Evolutionary conservation across 2,888 invertebrate genomes (phyloP).

Genomic region (Conomelus anceps): DNA sequence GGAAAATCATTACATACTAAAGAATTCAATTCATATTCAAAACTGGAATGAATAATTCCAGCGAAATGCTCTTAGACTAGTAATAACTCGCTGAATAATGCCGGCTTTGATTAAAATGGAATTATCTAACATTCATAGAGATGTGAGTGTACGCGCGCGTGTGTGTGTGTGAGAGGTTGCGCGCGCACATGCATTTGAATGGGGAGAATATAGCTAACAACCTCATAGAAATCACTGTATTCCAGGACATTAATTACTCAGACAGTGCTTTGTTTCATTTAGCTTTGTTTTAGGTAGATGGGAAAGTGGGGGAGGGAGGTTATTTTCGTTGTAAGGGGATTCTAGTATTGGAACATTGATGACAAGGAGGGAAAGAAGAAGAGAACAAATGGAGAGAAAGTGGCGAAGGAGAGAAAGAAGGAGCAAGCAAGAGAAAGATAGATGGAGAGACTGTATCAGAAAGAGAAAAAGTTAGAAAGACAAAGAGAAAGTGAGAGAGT

Average conservation of each 20-base stretch:
- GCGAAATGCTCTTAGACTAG: neutral
- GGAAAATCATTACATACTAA: neutral
- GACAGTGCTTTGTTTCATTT: neutral
- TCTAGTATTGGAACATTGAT: neutral
- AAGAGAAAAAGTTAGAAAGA: neutral
- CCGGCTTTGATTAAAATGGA: neutral
- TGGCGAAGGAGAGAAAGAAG: too few species aligned
- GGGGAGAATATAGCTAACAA: neutral
- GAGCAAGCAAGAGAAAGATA: neutral
- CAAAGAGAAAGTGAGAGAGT: neutral
- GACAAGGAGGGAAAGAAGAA: neutral
- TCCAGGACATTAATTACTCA: neutral
- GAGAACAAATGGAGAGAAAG: too few species aligned
- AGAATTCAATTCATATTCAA: neutral
- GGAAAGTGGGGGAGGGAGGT: neutral
- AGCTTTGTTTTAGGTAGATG: neutral
- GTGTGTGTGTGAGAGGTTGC: neutral
- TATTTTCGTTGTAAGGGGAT: neutral
- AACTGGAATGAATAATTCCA: neutral
- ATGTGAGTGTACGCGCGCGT: neutral
- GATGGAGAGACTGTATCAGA: neutral
- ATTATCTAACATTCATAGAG: neutral
- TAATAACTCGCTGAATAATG: neutral
- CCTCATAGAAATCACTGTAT: neutral
- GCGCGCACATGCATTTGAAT: neutral